phyloP scores from a whole-genome alignment of 2,888 invertebrate genomes.

The Pantelozetes paolii region DNA sequence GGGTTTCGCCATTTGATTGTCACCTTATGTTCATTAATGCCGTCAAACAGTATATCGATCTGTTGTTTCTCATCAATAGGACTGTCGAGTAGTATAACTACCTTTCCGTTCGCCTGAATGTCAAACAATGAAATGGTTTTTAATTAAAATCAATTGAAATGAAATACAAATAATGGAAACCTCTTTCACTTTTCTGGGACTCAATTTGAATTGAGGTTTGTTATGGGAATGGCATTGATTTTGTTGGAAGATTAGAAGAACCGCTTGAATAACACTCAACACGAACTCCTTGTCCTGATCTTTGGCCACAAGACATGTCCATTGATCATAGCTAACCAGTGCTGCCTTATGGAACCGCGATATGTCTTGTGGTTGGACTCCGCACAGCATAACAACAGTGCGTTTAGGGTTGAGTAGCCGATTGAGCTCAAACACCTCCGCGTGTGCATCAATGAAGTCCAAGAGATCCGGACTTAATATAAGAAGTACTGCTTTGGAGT shows the following conservation, averaged over 20 bases:
- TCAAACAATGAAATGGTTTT: too few relatives aligned
- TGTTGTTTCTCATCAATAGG: constrained; percentile 72
- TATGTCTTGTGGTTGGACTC: constrained; percentile 67
- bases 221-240: constrained; percentile 58
- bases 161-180: too few relatives aligned
- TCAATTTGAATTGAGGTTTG: constrained; percentile 47
- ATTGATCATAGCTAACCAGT: constrained; percentile 69
- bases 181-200: constrained; percentile 48
- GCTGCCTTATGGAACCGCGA: constrained; percentile 66
- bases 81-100: constrained; percentile 72
- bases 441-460: constrained; percentile 43
- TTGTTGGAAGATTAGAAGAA: constrained; percentile 70
- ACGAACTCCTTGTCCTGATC: constrained; percentile 80
- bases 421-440: constrained; percentile 54
- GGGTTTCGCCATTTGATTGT: constrained; percentile 75
- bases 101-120: constrained; percentile 76
- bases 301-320: constrained; percentile 69
- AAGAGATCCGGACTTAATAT: constrained; percentile 45
- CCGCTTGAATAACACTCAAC: constrained; percentile 59
- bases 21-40: constrained; percentile 71
- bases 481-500: constrained; percentile 43
- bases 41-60: constrained; percentile 71
- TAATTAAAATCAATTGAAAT: too few relatives aligned
- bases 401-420: constrained; percentile 65
- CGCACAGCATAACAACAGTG: constrained; percentile 73